phyloP scores from a whole-genome alignment of 2,888 invertebrate species.

The Drosophila kuntzei region DNA sequence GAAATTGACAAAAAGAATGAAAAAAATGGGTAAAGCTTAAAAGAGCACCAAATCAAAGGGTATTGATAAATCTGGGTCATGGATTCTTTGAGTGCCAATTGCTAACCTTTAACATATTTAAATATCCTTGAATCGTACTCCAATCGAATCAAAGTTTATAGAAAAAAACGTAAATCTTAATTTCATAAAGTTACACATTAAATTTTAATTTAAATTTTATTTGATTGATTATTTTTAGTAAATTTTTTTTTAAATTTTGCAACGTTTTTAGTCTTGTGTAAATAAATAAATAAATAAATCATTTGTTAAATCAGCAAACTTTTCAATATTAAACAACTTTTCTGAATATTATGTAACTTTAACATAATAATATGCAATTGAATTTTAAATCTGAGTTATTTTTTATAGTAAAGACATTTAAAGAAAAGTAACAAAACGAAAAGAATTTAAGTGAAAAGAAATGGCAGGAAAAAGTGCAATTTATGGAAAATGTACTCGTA shows the following conservation, averaged over 20 bases:
- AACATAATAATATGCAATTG: constrained; percentile 4
- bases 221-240: too few species aligned
- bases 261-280: too few species aligned
- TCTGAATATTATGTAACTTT: background rate
- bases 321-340: background rate
- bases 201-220: too few species aligned
- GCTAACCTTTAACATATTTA: too few species aligned
- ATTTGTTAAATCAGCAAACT: background rate
- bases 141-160: too few species aligned
- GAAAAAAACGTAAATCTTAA: background rate
- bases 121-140: too few species aligned
- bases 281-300: too few species aligned
- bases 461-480: constrained; percentile 2
- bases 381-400: constrained; percentile 9
- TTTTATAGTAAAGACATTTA: background rate
- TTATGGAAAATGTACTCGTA: constrained; percentile 6
- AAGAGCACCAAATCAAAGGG: background rate
- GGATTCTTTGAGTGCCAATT: too few species aligned
- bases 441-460: background rate
- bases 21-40: background rate
- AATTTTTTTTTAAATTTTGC: too few species aligned
- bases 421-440: background rate
- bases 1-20: background rate
- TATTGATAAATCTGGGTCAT: background rate
- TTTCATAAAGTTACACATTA: background rate